Evolutionary conservation across 2,113 vertebrate genomes (phyloP).

Genomic region (Pelvicachromis taeniatus): DNA sequence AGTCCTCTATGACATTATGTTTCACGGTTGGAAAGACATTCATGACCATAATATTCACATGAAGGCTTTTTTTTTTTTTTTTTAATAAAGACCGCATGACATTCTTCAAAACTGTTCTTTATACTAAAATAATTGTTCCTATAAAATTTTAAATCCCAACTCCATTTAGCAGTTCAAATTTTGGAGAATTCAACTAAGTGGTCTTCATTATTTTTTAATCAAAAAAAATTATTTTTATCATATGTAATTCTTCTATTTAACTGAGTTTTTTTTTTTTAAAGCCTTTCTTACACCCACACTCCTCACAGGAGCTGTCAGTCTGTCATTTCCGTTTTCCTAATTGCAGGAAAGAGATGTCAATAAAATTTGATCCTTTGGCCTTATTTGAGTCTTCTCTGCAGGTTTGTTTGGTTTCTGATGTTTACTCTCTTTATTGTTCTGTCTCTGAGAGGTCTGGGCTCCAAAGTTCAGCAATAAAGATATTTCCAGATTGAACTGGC

Average conservation of each 20-base stretch:
- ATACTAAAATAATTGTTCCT: background rate
- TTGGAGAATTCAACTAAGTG: background rate
- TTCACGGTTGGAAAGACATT: background rate
- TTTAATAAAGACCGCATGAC: background rate
- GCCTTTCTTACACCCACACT: background rate
- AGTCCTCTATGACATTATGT: background rate
- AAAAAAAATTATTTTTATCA: background rate
- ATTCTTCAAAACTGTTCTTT: background rate
- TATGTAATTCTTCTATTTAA: background rate
- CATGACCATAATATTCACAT: background rate
- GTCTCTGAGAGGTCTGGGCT: background rate
- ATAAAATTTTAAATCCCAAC: background rate
- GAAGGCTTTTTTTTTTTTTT: background rate
- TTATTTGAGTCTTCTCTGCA: conserved; percentile 25
- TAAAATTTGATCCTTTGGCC: conserved; percentile 15
- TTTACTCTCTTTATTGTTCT: conserved; percentile 58
- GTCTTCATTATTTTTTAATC: background rate
- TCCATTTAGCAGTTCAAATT: background rate
- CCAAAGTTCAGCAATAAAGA: conserved; percentile 35
- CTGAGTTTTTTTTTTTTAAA: background rate
- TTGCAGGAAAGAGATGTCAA: conserved; percentile 36
- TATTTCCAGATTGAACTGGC: background rate
- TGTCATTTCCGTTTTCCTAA: background rate
- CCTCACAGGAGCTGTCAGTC: background rate
- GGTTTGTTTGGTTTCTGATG: conserved; percentile 10